These are phyloP conservation scores for Neoniphon sammara DNA, from an alignment of 2,797 vertebrate genomes.

Conservation along the genomic window DNA sequence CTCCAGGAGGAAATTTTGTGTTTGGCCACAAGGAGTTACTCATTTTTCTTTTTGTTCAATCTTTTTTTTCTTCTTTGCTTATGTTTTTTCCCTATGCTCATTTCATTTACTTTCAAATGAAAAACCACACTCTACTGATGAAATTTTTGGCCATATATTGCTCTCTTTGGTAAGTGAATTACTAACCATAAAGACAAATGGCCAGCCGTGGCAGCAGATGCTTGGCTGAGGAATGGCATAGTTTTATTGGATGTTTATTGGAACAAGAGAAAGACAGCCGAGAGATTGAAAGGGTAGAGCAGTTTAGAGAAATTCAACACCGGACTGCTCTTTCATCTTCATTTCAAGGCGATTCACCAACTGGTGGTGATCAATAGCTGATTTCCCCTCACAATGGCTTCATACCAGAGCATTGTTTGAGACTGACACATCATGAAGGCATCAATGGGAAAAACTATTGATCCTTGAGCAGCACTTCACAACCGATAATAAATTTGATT, in stretches of 20 bases:
- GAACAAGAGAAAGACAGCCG: slow-evolving; percentile 34
- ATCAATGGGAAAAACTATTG: slow-evolving; percentile 40
- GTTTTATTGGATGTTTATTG: slow-evolving; percentile 69
- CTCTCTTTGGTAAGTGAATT: slow-evolving; percentile 65
- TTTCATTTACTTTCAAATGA: slow-evolving; percentile 65
- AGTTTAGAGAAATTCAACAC: slow-evolving; percentile 46
- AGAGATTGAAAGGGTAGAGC: slow-evolving; percentile 45
- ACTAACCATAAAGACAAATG: slow-evolving; percentile 74
- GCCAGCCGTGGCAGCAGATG: slow-evolving; percentile 66
- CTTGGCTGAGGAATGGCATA: slow-evolving; percentile 60
- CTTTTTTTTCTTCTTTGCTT: slow-evolving; percentile 36
- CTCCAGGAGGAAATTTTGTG: slow-evolving; percentile 28
- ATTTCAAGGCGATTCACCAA: slow-evolving; percentile 67
- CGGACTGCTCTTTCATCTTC: slow-evolving; percentile 70
- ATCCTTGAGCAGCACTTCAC: slow-evolving; percentile 30
- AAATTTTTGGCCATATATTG: slow-evolving; percentile 53
- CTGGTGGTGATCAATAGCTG: slow-evolving; percentile 64
- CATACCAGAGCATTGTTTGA: slow-evolving; percentile 56
- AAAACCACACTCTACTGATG: slow-evolving; percentile 62
- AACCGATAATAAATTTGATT: slow-evolving; percentile 31
- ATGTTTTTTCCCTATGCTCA: slow-evolving; percentile 49
- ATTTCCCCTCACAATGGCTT: slow-evolving; percentile 52
- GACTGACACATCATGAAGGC: slow-evolving; percentile 47
- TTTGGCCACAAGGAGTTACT: slow-evolving; percentile 28
- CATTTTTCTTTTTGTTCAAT: slow-evolving; percentile 34